phyloP scores from a whole-genome alignment of 2,797 vertebrate genomes.

The Euthynnus affinis region DNA sequence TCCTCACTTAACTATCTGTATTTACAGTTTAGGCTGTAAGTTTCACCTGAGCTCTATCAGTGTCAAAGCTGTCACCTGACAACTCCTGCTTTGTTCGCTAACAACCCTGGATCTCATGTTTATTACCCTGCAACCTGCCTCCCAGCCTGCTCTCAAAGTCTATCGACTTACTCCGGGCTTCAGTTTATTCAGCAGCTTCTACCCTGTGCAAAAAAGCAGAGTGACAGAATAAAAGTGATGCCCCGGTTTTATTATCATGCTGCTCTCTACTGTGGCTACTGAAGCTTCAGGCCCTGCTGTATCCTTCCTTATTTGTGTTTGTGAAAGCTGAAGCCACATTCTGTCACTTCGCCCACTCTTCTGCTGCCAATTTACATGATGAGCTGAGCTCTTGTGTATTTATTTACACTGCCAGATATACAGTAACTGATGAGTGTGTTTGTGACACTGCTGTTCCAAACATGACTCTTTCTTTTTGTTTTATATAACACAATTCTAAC shows the following conservation, averaged over 20 bases:
- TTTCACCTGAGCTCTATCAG: conserved; percentile 43
- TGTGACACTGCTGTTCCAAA: conserved; percentile 54
- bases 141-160: conserved; percentile 27
- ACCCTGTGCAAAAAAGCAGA: conserved; percentile 39
- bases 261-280: conserved; percentile 32
- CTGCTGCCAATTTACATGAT: conserved; percentile 67
- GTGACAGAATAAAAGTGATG: conserved; percentile 45
- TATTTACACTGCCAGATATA: conserved; percentile 67
- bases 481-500: conserved; percentile 53
- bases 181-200: conserved; percentile 27
- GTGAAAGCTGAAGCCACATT: conserved; percentile 60
- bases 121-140: conserved; percentile 43
- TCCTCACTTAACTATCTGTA: conserved; percentile 35
- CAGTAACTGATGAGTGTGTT: conserved; percentile 50
- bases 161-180: conserved; percentile 17
- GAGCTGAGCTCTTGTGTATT: conserved; percentile 59
- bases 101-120: conserved; percentile 51
- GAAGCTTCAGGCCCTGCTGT: conserved; percentile 49
- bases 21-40: conserved; percentile 44
- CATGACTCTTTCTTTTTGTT: conserved; percentile 52
- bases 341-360: conserved; percentile 65
- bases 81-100: conserved; percentile 40
- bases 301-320: conserved; percentile 49
- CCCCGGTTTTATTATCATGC: conserved; percentile 40
- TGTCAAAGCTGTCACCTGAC: conserved; percentile 55